These are phyloP conservation scores for Lanistes nyassanus DNA, from an alignment of 1,140 invertebrate genomes.

Conservation along the genomic window DNA sequence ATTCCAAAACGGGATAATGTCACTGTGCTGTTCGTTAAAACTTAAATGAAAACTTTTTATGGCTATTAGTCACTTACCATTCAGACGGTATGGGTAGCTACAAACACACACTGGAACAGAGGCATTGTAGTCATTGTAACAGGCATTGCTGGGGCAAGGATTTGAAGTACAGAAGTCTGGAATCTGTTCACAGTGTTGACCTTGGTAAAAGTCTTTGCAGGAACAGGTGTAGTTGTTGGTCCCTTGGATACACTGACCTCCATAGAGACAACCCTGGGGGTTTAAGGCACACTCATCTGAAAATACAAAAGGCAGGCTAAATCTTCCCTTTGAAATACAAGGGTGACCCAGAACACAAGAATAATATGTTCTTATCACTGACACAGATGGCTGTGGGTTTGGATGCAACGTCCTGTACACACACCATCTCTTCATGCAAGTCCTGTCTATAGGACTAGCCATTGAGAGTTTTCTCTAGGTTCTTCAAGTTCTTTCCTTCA, in stretches of 20 bases:
- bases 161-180: slow-evolving; percentile 18
- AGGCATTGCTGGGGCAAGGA: slow-evolving; percentile 32
- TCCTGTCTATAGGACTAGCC: too few species aligned
- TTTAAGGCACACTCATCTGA: slow-evolving; percentile 36
- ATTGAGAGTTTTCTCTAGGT: too few species aligned
- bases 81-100: slow-evolving; percentile 25
- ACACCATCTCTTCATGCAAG: too few species aligned
- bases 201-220: background rate
- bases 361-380: too few species aligned
- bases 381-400: too few species aligned
- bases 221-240: slow-evolving; percentile 1
- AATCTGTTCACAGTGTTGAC: background rate
- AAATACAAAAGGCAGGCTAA: background rate
- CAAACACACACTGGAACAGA: slow-evolving; percentile 30
- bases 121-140: slow-evolving; percentile 32
- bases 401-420: too few species aligned
- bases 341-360: too few species aligned
- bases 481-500: too few species aligned
- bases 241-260: background rate
- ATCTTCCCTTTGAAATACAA: background rate
- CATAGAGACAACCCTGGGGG: slow-evolving; percentile 24
- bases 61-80: too few species aligned
- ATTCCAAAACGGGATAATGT: too few species aligned
- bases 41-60: too few species aligned
- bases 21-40: too few species aligned